Evolutionary conservation across 2,888 invertebrate species (phyloP), one percentile per base, ranked within the genome.

Genomic region (Nezara viridula): DNA sequence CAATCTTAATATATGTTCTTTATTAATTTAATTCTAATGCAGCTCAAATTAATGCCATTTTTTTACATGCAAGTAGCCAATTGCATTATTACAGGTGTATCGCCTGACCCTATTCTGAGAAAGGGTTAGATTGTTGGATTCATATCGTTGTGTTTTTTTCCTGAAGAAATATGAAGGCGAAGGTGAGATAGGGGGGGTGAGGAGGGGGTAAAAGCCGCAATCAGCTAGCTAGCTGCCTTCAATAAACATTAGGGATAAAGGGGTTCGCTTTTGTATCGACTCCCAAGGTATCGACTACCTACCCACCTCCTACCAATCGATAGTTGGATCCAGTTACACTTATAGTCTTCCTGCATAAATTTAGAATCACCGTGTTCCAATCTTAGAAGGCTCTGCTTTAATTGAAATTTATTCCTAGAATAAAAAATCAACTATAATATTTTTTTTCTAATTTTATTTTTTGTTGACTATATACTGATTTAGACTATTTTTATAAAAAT

Each of bases 171-270:
- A 73, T 73, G 32, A 60, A 60, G 27, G 32, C 44, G 44, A 10
- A 10, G 44, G 44, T 44, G 44, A 10, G 44, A 10, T 5, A 10
- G 44, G 44, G 44, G 44, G 5, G 50, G 19, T 14, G 19, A 2
- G 66, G 7, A 9, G n/a, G 1, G 9, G 66, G 14, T 73, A 37
- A 73, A 73, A 19, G 66, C 66, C 19, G 66, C 66, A 73, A 73
- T 73, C 66, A 73, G 66, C 66, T 37, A 73, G 66, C 66, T 27
- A 60, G 60, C n/a, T n/a, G 60, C 27, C 66, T 37, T 73, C 66
- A 73, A 73, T 73, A 73, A 73, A 73, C 66, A 73, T 73, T 73
- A 73, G 66, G 66, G 66, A 73, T 73, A 73, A 73, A 73, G 66
- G 66, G 6, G 19, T 19, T 73, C 19, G 32, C 66, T 73, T 73